A percentile compares a stretch with the other conserved stretches of the same genome.
Evolutionary conservation across 2,888 invertebrate species (phyloP).

Genomic region (Gymnocheta viridis): DNA sequence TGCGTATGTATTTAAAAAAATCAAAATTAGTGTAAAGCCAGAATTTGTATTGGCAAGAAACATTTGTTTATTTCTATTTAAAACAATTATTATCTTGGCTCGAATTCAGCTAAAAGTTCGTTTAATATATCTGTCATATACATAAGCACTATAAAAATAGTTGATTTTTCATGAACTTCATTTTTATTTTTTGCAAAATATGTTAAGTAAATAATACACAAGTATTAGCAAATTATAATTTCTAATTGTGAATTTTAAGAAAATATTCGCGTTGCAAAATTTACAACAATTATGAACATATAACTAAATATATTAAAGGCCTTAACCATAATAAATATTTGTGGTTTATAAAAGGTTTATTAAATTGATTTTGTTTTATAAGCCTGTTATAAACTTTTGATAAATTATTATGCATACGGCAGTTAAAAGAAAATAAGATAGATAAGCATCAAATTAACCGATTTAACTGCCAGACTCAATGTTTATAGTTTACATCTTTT

Average conservation of each 20-base stretch:
- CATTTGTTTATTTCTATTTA: too few relatives aligned
- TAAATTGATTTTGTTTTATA: too few relatives aligned
- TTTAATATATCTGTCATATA: too few relatives aligned
- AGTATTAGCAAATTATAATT: neutral
- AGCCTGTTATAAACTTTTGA: too few relatives aligned
- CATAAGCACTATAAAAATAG: neutral
- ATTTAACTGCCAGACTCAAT: slow-evolving; percentile 2
- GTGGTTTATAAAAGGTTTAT: slow-evolving; percentile 13
- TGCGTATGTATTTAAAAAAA: too few relatives aligned
- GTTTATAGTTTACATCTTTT: neutral
- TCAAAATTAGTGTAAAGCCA: too few relatives aligned
- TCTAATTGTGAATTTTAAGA: neutral
- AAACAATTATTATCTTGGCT: too few relatives aligned
- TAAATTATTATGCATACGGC: too few relatives aligned
- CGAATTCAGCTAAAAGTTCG: too few relatives aligned
- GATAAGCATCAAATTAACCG: neutral
- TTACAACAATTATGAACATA: neutral
- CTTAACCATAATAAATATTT: too few relatives aligned
- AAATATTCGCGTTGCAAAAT: neutral
- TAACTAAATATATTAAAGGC: too few relatives aligned
- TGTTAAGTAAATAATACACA: neutral
- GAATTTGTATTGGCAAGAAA: too few relatives aligned
- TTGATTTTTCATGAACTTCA: neutral
- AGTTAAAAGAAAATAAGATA: slow-evolving; percentile 24
- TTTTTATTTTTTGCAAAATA: neutral